Evolutionary conservation across 92 coral and sea anemone genomes (phyloP), one percentile per base, ranked within the genome.

Genomic region (Parazoanthus darwini): DNA sequence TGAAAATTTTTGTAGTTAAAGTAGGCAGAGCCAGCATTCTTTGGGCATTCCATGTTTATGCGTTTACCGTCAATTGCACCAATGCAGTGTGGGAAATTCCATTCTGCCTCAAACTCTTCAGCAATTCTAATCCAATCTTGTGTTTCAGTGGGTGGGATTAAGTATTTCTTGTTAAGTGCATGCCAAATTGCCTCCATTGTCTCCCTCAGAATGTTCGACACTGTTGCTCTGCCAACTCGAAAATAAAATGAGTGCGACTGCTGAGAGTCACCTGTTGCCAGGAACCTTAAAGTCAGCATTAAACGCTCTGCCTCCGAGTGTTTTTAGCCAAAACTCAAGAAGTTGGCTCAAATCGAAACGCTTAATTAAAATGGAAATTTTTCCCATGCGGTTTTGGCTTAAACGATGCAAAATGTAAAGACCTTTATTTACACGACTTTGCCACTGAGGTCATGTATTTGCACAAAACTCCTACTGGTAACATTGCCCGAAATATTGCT

Each of bases 241-340:
- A 88, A 88, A 48, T 80, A 79, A 66, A 88, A 88, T 48, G 90
- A 88, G 35, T 88, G 90, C 25, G 86, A 88, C 71, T 88, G 90
- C 72, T 88, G 90, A 23, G 86, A 81, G 77, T 80, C 86, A 20
- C 90, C 81, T 35, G 79, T 88, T 43, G 90, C 90, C 9, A 88
- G 36, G n/a, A n/a, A n/a, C n/a, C n/a, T n/a, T n/a, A n/a, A n/a
- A n/a, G n/a, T n/a, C n/a, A n/a, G n/a, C n/a, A n/a, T n/a, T n/a
- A n/a, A n/a, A n/a, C n/a, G n/a, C n/a, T n/a, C n/a, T n/a, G n/a
- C n/a, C n/a, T n/a, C n/a, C 3, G 16, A 54, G 16, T 3, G 59
- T 4, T 46, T 46, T 46, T 46, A 46, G 51, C 0, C 9, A 46
- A 0, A 54, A 54, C 59, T 0, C 2, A 3, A 54, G 59, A 3